Base-by-base conservation (phyloP, 2,797 vertebrate genomes). In the Sebastes miniatus region DNA sequence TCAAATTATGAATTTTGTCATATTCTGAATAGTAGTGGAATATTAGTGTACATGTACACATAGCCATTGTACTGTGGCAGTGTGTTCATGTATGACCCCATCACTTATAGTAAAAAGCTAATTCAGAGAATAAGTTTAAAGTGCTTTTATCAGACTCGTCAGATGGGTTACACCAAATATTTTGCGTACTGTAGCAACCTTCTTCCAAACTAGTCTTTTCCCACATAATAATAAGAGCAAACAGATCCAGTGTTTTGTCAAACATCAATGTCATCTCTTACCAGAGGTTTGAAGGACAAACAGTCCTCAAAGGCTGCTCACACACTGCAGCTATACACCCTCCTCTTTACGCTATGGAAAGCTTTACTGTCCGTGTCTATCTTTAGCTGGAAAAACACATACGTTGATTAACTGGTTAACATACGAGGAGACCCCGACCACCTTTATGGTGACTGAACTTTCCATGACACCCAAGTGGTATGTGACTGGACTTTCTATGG, bases 381-480 rank as follows among this genome's bases (percentile, higher is more conserved):
- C 43, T 85, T 81, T 86, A 75, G 73, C 76, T 83, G 73, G 84
- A 84, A 88, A 89, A 88, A 89, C 85, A 79, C 69, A 85, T 80
- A 70, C 10, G 81, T 73, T 74, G 82, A 80, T 82, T 82, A 73
- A 76, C 73, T n/a, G 56, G 34, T 73, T 62, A 72, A n/a, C 58
- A 67, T 22, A 31, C 4, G 25, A 50, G 61, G 69, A 34, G 75
- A 69, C 82, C 73, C 27, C 32, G 2, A 16, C 24, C 66, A 79
- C 56, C 3, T 86, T 72, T n/a, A 65, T 6, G 27, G 39, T 54
- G 54, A 67, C 14, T n/a, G 43, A 83, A 77, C 50, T 85, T 90
- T 86, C 89, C 89, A 86, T 85, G 83, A 85, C 61, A 73, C 76
- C 52, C 56, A 6, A 52, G 52, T 43, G 72, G 52, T 69, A 67